Percentiles rank a stretch among this genome's conserved stretches.
Evolutionary conservation across 2,113 vertebrate species (phyloP).

Genomic region (Litocranius walleri): DNA sequence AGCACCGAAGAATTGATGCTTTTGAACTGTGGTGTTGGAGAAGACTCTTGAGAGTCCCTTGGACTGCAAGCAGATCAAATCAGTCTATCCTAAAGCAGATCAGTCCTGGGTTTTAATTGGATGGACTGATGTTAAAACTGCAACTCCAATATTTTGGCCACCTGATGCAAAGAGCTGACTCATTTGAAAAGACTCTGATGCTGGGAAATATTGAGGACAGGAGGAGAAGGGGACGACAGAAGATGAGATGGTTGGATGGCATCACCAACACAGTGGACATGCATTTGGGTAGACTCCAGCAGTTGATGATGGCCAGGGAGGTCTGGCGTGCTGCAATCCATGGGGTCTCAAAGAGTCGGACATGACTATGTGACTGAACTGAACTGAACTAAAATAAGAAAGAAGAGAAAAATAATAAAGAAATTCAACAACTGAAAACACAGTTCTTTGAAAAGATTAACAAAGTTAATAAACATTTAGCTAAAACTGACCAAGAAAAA

Average conservation of each 20-base stretch:
- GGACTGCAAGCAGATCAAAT: not conserved
- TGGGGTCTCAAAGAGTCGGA: not conserved
- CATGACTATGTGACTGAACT: not conserved
- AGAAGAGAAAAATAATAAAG: not conserved
- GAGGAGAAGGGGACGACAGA: not conserved
- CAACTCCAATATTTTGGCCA: not conserved
- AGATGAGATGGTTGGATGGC: not conserved
- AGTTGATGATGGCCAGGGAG: not conserved
- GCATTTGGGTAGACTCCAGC: not conserved
- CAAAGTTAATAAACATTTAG: not conserved
- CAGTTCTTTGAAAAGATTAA: not conserved
- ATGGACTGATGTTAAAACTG: not conserved
- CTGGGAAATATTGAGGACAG: not conserved
- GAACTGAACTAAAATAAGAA: not conserved
- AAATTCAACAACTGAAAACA: not conserved
- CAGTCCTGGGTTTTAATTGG: not conserved
- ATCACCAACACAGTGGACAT: not conserved
- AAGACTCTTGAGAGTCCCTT: not conserved
- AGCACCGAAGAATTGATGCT: no score
- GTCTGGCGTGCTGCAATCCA: not conserved
- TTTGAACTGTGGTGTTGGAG: no score
- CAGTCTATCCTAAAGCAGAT: not conserved
- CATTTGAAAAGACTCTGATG: not conserved
- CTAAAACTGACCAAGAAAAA: not conserved
- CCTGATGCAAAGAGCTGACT: not conserved